Evolutionary conservation across 2,888 invertebrate species (phyloP).

Genomic region (Creontiades dilutus): DNA sequence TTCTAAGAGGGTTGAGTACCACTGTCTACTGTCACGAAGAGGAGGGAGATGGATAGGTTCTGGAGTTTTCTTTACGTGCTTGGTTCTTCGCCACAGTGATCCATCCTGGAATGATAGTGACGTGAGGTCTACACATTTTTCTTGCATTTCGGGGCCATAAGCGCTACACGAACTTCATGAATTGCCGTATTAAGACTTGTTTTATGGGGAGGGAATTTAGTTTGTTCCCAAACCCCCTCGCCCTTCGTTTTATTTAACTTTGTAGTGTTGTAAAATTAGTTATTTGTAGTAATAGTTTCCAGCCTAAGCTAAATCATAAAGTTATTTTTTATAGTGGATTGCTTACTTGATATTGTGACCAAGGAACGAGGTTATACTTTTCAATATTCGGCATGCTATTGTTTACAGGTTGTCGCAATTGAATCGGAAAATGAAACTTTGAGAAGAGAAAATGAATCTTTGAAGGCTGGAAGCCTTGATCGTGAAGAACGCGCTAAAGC

Average conservation of each 20-base stretch:
- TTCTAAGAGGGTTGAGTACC: background rate
- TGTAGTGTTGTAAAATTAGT: no score
- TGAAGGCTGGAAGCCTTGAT: slow-evolving; percentile 81
- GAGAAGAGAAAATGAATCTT: slow-evolving; percentile 83
- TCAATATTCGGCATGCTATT: background rate
- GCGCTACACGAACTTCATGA: no score
- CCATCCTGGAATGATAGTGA: slow-evolving; percentile 9
- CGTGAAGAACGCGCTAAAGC: slow-evolving; percentile 84
- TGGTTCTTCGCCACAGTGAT: slow-evolving; percentile 37
- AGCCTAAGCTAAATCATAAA: no score
- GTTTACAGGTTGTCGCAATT: slow-evolving; percentile 78
- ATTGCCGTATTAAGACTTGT: no score
- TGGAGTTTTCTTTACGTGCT: slow-evolving; percentile 9
- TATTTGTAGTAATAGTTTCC: no score
- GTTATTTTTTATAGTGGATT: no score
- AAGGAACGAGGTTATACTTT: no score
- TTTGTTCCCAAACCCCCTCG: slow-evolving; percentile 11
- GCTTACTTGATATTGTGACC: no score
- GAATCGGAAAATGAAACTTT: slow-evolving; percentile 83
- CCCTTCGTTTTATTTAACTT: background rate
- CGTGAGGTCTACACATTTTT: slow-evolving; percentile 21
- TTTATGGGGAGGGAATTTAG: slow-evolving; percentile 37
- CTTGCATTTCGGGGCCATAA: background rate
- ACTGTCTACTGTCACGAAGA: background rate
- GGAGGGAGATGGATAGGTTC: background rate